Evolutionary conservation across 2,113 vertebrate genomes (phyloP).

Genomic region (Carollia perspicillata): DNA sequence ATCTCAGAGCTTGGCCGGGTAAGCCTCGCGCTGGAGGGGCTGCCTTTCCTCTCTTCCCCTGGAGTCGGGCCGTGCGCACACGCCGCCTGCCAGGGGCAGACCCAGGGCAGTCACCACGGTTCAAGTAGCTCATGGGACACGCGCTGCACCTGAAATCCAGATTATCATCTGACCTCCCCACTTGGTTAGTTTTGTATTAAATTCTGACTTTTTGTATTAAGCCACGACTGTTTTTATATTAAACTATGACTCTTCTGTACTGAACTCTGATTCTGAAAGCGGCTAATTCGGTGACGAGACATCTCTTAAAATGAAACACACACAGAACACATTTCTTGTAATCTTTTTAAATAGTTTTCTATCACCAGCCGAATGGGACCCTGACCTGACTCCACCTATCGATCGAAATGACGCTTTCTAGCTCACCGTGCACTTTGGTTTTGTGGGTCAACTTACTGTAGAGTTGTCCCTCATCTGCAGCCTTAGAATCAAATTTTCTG

Average conservation of each 20-base stretch:
- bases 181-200: constrained; percentile 51
- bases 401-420: constrained; percentile 4
- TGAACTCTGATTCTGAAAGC: constrained; percentile 56
- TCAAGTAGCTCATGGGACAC: neutral
- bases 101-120: fast-evolving
- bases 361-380: constrained; percentile 1
- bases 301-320: constrained; percentile 58
- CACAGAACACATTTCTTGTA: constrained; percentile 29
- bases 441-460: neutral
- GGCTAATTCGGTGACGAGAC: constrained; percentile 41
- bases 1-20: neutral
- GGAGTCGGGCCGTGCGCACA: fast-evolving
- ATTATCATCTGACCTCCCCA: neutral
- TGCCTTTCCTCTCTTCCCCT: neutral
- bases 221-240: constrained; percentile 59
- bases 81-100: neutral
- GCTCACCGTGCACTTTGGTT: neutral
- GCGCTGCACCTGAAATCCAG: neutral
- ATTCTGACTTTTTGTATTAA: constrained; percentile 52
- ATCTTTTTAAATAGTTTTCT: constrained; percentile 53
- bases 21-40: neutral
- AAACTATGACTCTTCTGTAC: constrained; percentile 55
- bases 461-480: neutral
- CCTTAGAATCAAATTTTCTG: constrained; percentile 21
- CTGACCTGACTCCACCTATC: neutral